Base-by-base conservation (phyloP, 2,888 invertebrate genomes). In the Agrilus biguttatus region DNA sequence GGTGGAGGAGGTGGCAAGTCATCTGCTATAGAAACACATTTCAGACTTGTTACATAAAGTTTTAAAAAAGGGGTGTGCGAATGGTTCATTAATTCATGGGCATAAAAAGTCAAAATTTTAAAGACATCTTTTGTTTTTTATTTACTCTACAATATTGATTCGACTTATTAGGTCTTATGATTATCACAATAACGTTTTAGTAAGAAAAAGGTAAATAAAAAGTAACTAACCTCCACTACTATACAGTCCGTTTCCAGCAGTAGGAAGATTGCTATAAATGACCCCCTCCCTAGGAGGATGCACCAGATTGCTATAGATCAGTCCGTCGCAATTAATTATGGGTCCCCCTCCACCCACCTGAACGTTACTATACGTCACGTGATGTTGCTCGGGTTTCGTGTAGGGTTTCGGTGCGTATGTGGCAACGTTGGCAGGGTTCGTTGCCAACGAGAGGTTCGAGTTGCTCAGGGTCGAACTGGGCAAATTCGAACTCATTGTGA, bases 1-100 rank as follows among this genome's bases (percentile, higher is more conserved):
- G 77, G 77, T 33, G 77, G 76, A 13, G 75, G 76, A 17, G 75
- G 75, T 5, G 81, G 80, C 49, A 79, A 63, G 54, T 77, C 75
- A 54, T 76, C 77, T 62, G 61, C 58, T 55, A 52, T 39, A 41
- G 37, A 36, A 40, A 45, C 40, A 45, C 47, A 46, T 54, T 60
- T 35, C 39, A n/a, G n/a, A n/a, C n/a, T n/a, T n/a, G n/a, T n/a
- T n/a, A 45, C 55, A 57, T 56, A 17, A 17, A 17, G 4, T 4
- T 17, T 17, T 17, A 17, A 17, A 17, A 17, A n/a, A n/a, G n/a
- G n/a, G n/a, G n/a, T n/a, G n/a, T n/a, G n/a, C n/a, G n/a, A n/a
- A n/a, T n/a, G n/a, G n/a, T n/a, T n/a, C n/a, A n/a, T n/a, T n/a
- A n/a, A n/a, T n/a, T n/a, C n/a, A n/a, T n/a, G n/a, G n/a, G n/a